Evolutionary conservation across 2,888 invertebrate species (phyloP).

Genomic region (Ceramica pisi): DNA sequence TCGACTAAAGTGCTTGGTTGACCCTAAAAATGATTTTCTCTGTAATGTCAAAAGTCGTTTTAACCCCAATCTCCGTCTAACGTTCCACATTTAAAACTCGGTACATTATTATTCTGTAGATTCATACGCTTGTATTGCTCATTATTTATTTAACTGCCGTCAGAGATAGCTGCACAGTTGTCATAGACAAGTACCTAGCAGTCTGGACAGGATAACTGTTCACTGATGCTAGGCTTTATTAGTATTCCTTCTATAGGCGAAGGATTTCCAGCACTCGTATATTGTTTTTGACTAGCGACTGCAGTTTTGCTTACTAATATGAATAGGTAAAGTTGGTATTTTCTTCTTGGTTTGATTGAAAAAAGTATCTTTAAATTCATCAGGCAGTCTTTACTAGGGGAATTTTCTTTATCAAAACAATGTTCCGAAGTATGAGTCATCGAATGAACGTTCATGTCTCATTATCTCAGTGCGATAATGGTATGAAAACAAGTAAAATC

Average conservation of each 20-base stretch:
- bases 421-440: conserved; percentile 39
- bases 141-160: conserved; percentile 62
- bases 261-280: conserved; percentile 48
- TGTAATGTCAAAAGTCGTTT: conserved; percentile 27
- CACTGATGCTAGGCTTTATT: conserved; percentile 41
- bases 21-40: background rate
- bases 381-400: background rate
- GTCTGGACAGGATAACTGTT: conserved; percentile 64
- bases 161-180: conserved; percentile 56
- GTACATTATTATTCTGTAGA: conserved; percentile 52
- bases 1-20: background rate
- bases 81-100: conserved; percentile 23
- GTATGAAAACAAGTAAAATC: conserved; percentile 30
- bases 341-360: background rate
- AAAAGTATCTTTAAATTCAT: conserved; percentile 20
- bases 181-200: conserved; percentile 44
- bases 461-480: conserved; percentile 47
- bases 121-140: conserved; percentile 42
- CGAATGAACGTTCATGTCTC: conserved; percentile 8
- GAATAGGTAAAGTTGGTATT: conserved; percentile 12
- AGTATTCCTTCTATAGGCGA: conserved; percentile 51
- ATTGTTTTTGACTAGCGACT: conserved; percentile 32
- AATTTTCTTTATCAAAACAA: conserved; percentile 11
- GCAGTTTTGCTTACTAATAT: conserved; percentile 24
- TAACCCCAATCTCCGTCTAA: background rate